Evolutionary conservation across 2,797 vertebrate genomes (phyloP), one percentile per base, ranked within the genome.

Genomic region (Schizothorax lantsangensis): DNA sequence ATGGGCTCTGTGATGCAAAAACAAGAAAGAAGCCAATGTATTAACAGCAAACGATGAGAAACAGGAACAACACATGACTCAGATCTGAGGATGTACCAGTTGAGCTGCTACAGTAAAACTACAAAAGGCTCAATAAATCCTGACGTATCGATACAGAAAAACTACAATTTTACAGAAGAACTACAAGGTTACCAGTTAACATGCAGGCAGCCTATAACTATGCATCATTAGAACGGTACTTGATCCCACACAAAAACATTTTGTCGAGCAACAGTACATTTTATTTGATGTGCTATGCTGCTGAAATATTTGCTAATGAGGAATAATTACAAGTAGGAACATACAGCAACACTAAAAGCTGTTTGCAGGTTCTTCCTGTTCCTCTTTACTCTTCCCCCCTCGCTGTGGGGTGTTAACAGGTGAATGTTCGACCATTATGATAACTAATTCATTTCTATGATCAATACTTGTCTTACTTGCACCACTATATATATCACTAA

Each of bases 1-100:
- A 99, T 94, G 23, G 98, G 98, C 84, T 99, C 98, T 99, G 88
- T 69, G 81, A 19, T 15, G 54, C 68, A 21, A 43, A 30, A 30
- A 75, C 11, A 1, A 40, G 26, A 69, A 49, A 10, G 30, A 26
- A 78, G 30, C 14, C 6, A 19, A 2, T 11, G 38, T 36, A 26
- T 43, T 30, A 23, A 30, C 4, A 30, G 38, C n/a, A 45, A 57
- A 59, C 2, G 21, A 78, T 15, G 12, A 1, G 33, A 21, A 59
- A 40, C 4, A 14, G n/a, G 14, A 43, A 79, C 23, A 79, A 26
- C 17, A 17, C 30, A 36, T 1, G 7, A 40, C 21, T 77, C 10
- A 0, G 47, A 54, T 36, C 30, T 38, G 33, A 57, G 30, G 10
- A 54, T 23, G 30, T 77, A 21, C 30, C 6, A 38, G 5, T 33